Conservation (phyloP, 2,888 invertebrate genomes). For the Lepidonotus clava region DNA sequence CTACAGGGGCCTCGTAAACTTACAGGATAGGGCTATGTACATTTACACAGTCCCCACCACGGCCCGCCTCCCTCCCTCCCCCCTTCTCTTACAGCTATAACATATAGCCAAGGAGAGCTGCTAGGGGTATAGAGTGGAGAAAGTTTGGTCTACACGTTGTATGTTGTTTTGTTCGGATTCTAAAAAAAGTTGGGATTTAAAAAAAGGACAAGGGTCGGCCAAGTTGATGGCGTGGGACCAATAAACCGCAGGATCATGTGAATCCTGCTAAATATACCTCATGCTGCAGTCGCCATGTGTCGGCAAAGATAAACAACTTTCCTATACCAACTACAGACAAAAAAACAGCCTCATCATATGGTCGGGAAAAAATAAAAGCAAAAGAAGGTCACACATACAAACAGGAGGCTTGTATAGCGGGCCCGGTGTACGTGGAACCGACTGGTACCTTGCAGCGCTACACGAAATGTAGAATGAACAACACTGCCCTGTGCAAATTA, state of each 20-base stretch:
- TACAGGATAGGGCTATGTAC: too few relatives aligned
- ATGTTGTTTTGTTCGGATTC: too few relatives aligned
- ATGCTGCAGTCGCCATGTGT: not conserved
- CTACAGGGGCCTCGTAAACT: too few relatives aligned
- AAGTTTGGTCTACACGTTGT: too few relatives aligned
- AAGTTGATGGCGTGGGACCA: not conserved
- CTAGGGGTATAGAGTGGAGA: too few relatives aligned
- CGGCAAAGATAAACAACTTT: not conserved
- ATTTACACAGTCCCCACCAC: too few relatives aligned
- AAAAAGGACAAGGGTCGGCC: too few relatives aligned
- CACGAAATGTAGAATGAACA: not conserved
- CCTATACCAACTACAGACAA: not conserved
- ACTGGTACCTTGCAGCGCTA: not conserved
- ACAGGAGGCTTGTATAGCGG: not conserved
- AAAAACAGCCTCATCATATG: conserved; percentile 2
- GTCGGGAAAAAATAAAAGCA: not conserved
- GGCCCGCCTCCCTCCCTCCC: too few relatives aligned
- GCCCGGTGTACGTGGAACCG: not conserved
- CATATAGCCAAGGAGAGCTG: too few relatives aligned
- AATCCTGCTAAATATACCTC: not conserved
- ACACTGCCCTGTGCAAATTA: not conserved
- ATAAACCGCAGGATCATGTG: not conserved
- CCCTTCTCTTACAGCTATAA: too few relatives aligned
- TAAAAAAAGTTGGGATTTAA: too few relatives aligned
- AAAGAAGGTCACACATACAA: not conserved